These are phyloP conservation scores for Gallinago media DNA, from an alignment of 2,113 vertebrate genomes.

Conservation along the genomic window DNA sequence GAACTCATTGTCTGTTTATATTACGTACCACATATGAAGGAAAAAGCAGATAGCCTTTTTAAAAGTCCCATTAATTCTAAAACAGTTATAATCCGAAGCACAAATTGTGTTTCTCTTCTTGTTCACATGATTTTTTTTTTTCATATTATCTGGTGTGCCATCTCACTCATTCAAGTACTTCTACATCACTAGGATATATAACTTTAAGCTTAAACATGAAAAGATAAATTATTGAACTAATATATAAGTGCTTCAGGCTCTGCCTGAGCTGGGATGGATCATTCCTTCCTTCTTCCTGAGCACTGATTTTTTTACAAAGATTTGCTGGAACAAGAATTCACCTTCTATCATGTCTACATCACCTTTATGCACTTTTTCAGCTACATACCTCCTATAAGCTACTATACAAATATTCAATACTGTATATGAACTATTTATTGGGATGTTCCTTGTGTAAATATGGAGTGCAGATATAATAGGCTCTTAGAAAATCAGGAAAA, in stretches of 20 bases:
- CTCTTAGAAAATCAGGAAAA: neutral
- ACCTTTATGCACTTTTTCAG: neutral
- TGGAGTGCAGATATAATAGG: neutral
- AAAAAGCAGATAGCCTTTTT: neutral
- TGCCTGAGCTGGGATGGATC: neutral
- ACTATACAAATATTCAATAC: neutral
- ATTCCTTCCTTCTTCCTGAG: neutral
- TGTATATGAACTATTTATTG: neutral
- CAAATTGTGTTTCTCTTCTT: neutral
- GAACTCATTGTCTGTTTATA: neutral
- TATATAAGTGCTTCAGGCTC: neutral
- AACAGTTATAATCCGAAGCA: neutral
- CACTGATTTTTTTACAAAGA: neutral
- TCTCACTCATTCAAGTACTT: neutral
- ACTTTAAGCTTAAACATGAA: neutral
- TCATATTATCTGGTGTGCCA: neutral
- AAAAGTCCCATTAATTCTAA: neutral
- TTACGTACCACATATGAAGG: neutral
- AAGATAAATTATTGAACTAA: neutral
- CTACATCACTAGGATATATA: neutral
- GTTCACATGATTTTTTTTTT: neutral
- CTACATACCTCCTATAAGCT: neutral
- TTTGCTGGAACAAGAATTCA: neutral
- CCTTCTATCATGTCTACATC: neutral
- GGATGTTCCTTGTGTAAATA: neutral